Conservation (phyloP, 92 coral and sea anemone species). For the Porites lobata region DNA sequence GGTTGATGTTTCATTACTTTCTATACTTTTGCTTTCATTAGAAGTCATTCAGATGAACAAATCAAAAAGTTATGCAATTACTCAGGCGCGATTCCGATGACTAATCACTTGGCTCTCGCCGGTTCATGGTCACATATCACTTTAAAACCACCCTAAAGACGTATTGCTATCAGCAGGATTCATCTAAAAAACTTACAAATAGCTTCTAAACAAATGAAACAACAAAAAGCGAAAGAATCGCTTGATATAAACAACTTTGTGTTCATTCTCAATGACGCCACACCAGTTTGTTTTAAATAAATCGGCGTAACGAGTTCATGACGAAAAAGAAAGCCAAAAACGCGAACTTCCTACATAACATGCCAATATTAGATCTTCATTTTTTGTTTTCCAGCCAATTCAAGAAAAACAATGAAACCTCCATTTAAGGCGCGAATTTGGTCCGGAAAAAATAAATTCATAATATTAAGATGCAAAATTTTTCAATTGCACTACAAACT, state of each 20-base stretch:
- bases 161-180: not conserved
- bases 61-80: not conserved
- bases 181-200: not conserved
- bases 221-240: not conserved
- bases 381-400: too few relatives aligned
- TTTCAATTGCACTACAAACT: too few relatives aligned
- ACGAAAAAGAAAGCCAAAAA: not conserved
- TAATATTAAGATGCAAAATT: too few relatives aligned
- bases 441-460: too few relatives aligned
- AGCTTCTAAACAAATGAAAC: conserved; percentile 5
- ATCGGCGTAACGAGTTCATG: not conserved
- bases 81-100: conserved; percentile 9
- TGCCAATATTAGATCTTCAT: too few relatives aligned
- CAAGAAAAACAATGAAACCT: too few relatives aligned
- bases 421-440: too few relatives aligned
- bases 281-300: too few relatives aligned
- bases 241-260: not conserved
- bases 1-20: not conserved
- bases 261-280: not conserved
- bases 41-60: not conserved
- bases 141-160: not conserved
- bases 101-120: too few relatives aligned
- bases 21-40: not conserved
- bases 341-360: not conserved
- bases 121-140: conserved; percentile 18